Conservation (phyloP, 2,888 invertebrate species). For the Cistogaster globosa region DNA sequence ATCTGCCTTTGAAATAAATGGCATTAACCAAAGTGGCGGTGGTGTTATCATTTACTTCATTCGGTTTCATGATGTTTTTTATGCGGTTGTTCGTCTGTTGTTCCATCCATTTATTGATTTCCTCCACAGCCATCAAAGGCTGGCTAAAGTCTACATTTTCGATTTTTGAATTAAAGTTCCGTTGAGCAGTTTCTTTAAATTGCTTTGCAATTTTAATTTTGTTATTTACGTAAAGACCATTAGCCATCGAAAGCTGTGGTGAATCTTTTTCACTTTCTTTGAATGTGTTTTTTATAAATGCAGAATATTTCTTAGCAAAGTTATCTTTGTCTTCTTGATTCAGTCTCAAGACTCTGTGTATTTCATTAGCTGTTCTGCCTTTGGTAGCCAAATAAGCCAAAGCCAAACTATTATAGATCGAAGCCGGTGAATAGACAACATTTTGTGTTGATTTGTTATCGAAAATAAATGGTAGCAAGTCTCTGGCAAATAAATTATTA, state of each 20-base stretch:
- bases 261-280: slow-evolving; percentile 65
- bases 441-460: slow-evolving; percentile 72
- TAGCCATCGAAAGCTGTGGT: slow-evolving; percentile 85
- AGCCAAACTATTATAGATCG: slow-evolving; percentile 88
- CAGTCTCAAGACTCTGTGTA: slow-evolving; percentile 75
- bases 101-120: neutral
- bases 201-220: slow-evolving; percentile 84
- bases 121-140: neutral
- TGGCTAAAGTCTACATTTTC: neutral
- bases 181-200: slow-evolving; percentile 84
- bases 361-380: slow-evolving; percentile 82
- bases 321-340: slow-evolving; percentile 72
- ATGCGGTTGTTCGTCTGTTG: neutral
- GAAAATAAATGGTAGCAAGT: slow-evolving; percentile 74
- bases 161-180: slow-evolving; percentile 84
- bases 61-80: neutral
- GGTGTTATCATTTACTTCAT: neutral
- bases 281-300: slow-evolving; percentile 74
- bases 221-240: slow-evolving; percentile 87
- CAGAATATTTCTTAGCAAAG: slow-evolving; percentile 76
- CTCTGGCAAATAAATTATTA: slow-evolving; percentile 76
- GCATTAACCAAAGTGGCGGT: neutral
- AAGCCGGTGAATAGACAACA: slow-evolving; percentile 81
- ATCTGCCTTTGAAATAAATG: neutral
- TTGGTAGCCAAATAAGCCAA: slow-evolving; percentile 89